Percentiles rank a stretch among this genome's conserved stretches.
These are phyloP conservation scores for Illadopsis cleaveri DNA, from an alignment of 2,113 vertebrate species.

Conservation along the genomic window DNA sequence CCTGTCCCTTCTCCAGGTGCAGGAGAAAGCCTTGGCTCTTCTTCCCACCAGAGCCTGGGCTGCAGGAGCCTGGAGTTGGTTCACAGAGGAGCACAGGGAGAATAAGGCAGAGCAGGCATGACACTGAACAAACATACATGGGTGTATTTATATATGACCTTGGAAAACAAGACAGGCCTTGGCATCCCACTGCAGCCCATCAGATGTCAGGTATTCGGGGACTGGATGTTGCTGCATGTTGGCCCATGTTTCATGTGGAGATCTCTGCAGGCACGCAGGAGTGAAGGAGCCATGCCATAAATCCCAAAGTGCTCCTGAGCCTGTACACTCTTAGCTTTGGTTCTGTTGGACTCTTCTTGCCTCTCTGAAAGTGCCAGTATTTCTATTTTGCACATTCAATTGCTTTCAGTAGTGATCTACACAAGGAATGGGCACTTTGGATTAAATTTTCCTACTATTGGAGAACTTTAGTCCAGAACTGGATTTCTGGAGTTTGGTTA, in stretches of 20 bases:
- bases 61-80: not conserved
- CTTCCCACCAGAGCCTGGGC: not conserved
- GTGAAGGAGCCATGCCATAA: not conserved
- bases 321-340: not conserved
- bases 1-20: not conserved
- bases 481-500: not conserved
- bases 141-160: slow-evolving; percentile 14
- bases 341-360: not conserved
- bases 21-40: not conserved
- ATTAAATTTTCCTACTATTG: not conserved
- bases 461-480: not conserved
- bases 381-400: not conserved
- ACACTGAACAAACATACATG: not conserved
- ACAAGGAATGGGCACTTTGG: not conserved
- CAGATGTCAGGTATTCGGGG: not conserved
- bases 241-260: not conserved
- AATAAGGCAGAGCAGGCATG: not conserved
- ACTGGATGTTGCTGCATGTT: not conserved
- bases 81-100: not conserved
- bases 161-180: not conserved
- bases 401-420: not conserved
- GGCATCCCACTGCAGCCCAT: not conserved
- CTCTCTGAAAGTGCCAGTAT: not conserved
- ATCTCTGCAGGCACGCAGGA: not conserved
- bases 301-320: not conserved